These are phyloP conservation scores for Cardiocondyla obscurior DNA, from an alignment of 1,140 invertebrate genomes.

Conservation along the genomic window DNA sequence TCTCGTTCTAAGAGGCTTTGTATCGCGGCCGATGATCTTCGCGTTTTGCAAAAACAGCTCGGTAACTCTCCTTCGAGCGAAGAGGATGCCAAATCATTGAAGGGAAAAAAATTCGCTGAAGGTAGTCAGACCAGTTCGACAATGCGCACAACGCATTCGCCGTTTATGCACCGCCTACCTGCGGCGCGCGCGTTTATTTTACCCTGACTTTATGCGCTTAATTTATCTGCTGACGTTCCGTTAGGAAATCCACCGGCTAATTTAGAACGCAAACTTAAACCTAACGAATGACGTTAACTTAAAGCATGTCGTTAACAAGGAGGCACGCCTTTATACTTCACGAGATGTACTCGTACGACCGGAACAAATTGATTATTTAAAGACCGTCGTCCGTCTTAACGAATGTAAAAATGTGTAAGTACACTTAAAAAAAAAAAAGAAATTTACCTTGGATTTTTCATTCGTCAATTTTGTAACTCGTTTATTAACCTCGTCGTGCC, in stretches of 20 bases:
- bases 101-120: constrained; percentile 16
- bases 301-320: not conserved
- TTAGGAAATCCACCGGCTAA: constrained; percentile 1
- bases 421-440: not conserved
- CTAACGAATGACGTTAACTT: not conserved
- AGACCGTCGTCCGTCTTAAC: not conserved
- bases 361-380: constrained; percentile 9
- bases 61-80: not conserved
- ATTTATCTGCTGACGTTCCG: not conserved
- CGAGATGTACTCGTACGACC: not conserved
- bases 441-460: not conserved
- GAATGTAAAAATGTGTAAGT: not conserved
- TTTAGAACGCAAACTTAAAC: not conserved
- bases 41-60: not conserved
- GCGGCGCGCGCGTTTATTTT: not conserved
- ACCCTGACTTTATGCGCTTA: not conserved
- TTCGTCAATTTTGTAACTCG: not conserved
- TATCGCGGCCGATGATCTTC: not conserved
- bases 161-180: constrained; percentile 3
- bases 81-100: constrained; percentile 18
- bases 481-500: not conserved
- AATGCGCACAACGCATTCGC: not conserved
- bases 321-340: not conserved
- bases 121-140: constrained; percentile 42
- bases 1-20: not conserved